phyloP scores from a whole-genome alignment of 2,888 invertebrate species.

The Drosophila kambysellisi region DNA sequence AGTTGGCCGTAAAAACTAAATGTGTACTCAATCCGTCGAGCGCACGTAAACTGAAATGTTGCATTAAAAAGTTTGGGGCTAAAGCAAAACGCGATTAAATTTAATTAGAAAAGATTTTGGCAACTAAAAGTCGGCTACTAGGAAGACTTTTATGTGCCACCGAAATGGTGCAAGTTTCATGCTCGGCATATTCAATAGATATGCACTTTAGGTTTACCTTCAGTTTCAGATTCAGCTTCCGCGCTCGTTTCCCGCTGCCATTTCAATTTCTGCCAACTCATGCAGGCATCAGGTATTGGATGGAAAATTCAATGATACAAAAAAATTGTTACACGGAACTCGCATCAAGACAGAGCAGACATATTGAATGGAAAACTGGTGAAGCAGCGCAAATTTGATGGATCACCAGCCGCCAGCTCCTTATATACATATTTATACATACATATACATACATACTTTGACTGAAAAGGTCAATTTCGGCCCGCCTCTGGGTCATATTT shows the following conservation, averaged over 20 bases:
- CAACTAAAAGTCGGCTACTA: constrained; percentile 44
- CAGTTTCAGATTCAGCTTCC: background rate
- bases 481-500: constrained; percentile 53
- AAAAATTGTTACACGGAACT: constrained; percentile 33
- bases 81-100: constrained; percentile 65
- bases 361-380: constrained; percentile 69
- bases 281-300: constrained; percentile 48
- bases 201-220: constrained; percentile 14
- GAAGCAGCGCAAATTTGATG: constrained; percentile 63
- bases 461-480: constrained; percentile 24
- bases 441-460: background rate
- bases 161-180: constrained; percentile 64
- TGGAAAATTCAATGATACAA: constrained; percentile 43
- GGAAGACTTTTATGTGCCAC: constrained; percentile 59
- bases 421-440: background rate
- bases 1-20: constrained; percentile 62
- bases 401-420: constrained; percentile 50
- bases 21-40: constrained; percentile 61
- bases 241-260: background rate
- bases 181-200: constrained; percentile 52
- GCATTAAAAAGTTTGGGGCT: constrained; percentile 70
- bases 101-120: constrained; percentile 72
- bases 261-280: constrained; percentile 34
- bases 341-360: constrained; percentile 62
- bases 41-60: constrained; percentile 67